Conservation (phyloP, 2,113 vertebrate genomes). For the Brevimyrus niger region DNA sequence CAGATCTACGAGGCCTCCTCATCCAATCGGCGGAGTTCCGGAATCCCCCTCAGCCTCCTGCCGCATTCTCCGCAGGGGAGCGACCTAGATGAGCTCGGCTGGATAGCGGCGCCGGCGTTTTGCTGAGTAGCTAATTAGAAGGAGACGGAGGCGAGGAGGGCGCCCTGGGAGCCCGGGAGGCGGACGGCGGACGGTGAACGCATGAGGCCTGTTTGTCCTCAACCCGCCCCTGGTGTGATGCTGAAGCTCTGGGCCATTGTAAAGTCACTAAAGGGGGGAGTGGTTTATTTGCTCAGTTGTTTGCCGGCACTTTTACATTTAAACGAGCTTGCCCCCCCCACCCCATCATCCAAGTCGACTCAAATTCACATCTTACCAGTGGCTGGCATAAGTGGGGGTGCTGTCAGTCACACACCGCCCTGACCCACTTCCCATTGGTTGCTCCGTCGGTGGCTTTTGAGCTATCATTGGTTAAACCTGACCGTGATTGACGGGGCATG, state of each 20-base stretch:
- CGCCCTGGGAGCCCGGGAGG: background rate
- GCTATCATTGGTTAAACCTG: background rate
- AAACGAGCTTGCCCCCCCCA: background rate
- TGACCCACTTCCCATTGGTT: background rate
- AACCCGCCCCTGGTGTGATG: background rate
- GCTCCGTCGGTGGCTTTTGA: background rate
- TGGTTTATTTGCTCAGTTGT: background rate
- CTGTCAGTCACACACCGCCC: background rate
- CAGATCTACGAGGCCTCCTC: background rate
- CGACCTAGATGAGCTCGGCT: background rate
- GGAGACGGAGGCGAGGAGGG: background rate
- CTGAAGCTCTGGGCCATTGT: background rate
- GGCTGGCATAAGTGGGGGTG: background rate
- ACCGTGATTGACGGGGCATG: background rate
- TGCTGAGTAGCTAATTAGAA: constrained; percentile 1
- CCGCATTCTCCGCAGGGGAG: background rate
- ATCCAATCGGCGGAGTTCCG: background rate
- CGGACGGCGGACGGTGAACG: background rate
- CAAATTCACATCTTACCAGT: background rate
- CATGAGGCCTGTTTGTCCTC: background rate
- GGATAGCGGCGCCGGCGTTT: background rate
- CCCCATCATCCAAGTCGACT: background rate
- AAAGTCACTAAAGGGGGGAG: background rate
- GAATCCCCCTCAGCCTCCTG: background rate
- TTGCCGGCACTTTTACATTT: background rate